A percentile compares a stretch with the other conserved stretches of the same genome.
Evolutionary conservation across 1,140 invertebrate genomes (phyloP).

Genomic region (Coboldia fuscipes): DNA sequence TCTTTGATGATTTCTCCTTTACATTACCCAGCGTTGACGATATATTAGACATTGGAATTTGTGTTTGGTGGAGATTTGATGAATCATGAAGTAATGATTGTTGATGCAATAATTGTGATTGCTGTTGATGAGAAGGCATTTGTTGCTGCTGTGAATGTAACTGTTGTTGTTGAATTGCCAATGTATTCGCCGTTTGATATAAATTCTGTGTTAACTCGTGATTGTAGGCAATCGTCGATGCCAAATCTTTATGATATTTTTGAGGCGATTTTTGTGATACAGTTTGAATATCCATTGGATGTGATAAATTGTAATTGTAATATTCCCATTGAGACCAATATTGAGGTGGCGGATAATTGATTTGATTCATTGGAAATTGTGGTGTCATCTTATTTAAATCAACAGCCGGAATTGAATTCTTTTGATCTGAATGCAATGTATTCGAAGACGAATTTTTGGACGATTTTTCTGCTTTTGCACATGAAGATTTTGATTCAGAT

Average conservation of each 20-base stretch:
- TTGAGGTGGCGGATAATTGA: conserved; percentile 32
- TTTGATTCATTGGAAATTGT: conserved; percentile 32
- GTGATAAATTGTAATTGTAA: conserved; percentile 27
- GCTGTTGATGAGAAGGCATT: conserved; percentile 5
- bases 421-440: too few species aligned
- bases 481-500: too few species aligned
- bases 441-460: too few species aligned
- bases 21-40: too few species aligned
- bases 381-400: conserved; percentile 26
- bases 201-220: conserved; percentile 17
- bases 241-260: conserved; percentile 19
- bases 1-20: too few species aligned
- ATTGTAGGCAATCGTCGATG: conserved; percentile 18
- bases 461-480: too few species aligned
- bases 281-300: conserved; percentile 23
- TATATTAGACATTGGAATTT: too few species aligned
- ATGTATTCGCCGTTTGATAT: conserved; percentile 13
- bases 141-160: conserved; percentile 14
- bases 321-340: conserved; percentile 43
- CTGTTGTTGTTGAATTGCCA: conserved; percentile 16
- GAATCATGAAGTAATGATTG: too few species aligned
- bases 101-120: neutral
- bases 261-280: conserved; percentile 15
- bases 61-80: too few species aligned
- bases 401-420: conserved; percentile 7